Base-by-base conservation (phyloP, 2,113 vertebrate genomes). In the Callipepla squamata region DNA sequence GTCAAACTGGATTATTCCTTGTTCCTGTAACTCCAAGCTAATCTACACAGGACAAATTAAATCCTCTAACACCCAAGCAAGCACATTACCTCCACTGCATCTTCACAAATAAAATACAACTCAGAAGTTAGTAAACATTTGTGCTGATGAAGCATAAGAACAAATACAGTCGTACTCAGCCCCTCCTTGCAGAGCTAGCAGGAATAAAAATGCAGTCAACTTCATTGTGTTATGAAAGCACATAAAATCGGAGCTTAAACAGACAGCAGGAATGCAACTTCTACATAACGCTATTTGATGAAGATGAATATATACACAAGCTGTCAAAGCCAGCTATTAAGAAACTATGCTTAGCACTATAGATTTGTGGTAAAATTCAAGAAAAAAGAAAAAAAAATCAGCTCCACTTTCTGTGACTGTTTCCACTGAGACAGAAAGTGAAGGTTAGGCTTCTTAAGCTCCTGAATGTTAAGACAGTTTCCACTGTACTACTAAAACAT, bases 81-180 rank as follows among this genome's bases (percentile, higher is more conserved):
- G 20, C 65, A 75, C 34, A 51, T 45, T 58, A 85, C 58, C 80
- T 94, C 30, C 73, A 72, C 5, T 7, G 1, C 1, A 2, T 86
- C 93, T 89, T 78, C 69, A 90, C 61, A 84, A 86, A 89, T 38
- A 75, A 86, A 91, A 79, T 48, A 47, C 51, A 90, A 68, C 51
- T 36, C 67, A 23, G 48, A 95, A 94, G 76, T 72, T 90, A 38
- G 87, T 91, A 91, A 89, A 95, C 74, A 80, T 84, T 93, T 89
- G 86, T 94, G 95, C 95, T 93, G 93, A 95, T 48, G 36, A 92
- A 50, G 88, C 88, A 90, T 44, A 86, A 81, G 80, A 94, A 88
- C 68, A 90, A 94, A 80, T 16, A 69, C 10, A 78, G 38, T 18
- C 81, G 81, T 76, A 90, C 73, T 96, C 95, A 93, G 88, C n/a